Evolutionary conservation across 2,888 invertebrate genomes (phyloP).

Genomic region (Eupithecia vulgata): DNA sequence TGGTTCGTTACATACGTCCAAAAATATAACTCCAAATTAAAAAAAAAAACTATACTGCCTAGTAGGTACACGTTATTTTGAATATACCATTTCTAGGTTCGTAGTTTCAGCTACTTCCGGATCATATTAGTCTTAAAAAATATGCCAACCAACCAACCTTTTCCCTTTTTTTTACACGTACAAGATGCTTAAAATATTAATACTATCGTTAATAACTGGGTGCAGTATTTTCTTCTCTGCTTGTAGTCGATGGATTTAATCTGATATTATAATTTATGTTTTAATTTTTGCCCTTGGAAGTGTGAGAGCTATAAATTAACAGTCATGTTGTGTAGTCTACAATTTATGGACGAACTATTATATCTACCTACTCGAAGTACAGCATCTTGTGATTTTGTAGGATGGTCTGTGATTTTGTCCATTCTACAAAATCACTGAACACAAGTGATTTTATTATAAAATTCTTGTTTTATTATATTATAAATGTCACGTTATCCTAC

Average conservation of each 20-base stretch:
- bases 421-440: not conserved
- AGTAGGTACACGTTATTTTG: not conserved
- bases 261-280: constrained; percentile 53
- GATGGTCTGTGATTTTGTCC: not conserved
- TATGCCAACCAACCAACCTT: not conserved
- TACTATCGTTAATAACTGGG: constrained; percentile 20
- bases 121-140: not conserved
- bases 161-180: not conserved
- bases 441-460: not conserved
- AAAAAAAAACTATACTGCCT: too few relatives aligned
- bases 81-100: not conserved
- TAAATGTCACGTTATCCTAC: not conserved
- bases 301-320: constrained; percentile 58
- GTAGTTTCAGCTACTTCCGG: not conserved
- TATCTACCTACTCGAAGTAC: not conserved
- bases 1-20: not conserved
- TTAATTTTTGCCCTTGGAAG: constrained; percentile 61
- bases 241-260: constrained; percentile 33
- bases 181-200: not conserved
- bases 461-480: not conserved
- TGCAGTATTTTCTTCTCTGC: constrained; percentile 25
- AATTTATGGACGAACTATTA: constrained; percentile 36
- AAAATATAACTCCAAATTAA: not conserved
- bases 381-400: too few relatives aligned
- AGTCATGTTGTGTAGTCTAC: constrained; percentile 41